A percentile compares a stretch with the other conserved stretches of the same genome.
phyloP scores from a whole-genome alignment of 2,113 vertebrate genomes.

The Pungitius pungitius region DNA sequence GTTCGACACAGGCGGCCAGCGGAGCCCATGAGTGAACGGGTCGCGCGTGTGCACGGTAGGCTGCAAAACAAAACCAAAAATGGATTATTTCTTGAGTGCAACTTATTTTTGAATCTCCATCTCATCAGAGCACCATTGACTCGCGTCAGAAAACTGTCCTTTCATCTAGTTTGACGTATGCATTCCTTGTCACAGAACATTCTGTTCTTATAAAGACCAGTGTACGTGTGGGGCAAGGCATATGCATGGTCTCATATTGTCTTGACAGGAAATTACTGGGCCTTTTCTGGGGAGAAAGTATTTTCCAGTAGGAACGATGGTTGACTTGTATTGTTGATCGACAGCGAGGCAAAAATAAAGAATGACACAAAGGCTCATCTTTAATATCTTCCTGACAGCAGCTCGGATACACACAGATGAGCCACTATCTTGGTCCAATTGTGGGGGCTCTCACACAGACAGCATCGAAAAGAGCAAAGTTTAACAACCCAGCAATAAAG shows the following conservation, averaged over 20 bases:
- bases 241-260: neutral
- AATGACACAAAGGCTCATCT: neutral
- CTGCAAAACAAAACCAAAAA: neutral
- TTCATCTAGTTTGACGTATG: neutral
- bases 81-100: neutral
- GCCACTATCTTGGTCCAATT: neutral
- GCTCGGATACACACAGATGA: neutral
- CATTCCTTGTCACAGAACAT: neutral
- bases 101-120: neutral
- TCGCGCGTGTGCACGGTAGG: conserved; percentile 1
- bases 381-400: neutral
- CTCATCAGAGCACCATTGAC: neutral
- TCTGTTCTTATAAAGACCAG: neutral
- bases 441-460: conserved; percentile 49
- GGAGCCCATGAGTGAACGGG: neutral
- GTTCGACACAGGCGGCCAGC: conserved; percentile 46
- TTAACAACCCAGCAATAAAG: conserved; percentile 71
- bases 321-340: neutral
- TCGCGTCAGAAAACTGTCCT: neutral
- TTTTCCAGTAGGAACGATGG: neutral
- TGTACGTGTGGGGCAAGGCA: neutral
- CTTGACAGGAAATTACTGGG: neutral
- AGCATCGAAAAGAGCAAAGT: conserved; percentile 63
- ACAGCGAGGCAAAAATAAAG: neutral
- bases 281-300: neutral